A percentile compares a stretch with the other conserved stretches of the same genome.
Evolutionary conservation across 1,140 invertebrate species (phyloP).

Genomic region (Brachionus calyciflorus): DNA sequence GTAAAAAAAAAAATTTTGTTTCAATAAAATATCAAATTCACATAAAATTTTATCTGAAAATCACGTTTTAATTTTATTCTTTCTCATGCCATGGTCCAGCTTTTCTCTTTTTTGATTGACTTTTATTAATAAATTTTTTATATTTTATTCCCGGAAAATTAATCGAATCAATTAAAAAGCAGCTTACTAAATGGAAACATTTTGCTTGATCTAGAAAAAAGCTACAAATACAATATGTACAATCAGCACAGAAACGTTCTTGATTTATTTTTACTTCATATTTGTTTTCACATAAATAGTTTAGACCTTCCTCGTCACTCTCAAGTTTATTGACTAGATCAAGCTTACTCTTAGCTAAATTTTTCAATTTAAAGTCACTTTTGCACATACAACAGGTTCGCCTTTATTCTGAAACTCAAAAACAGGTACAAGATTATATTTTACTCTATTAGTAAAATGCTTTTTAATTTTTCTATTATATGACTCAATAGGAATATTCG

Average conservation of each 20-base stretch:
- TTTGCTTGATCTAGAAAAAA: background rate
- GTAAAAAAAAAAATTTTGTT: no score
- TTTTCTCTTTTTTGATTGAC: constrained; percentile 13
- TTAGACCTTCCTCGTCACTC: background rate
- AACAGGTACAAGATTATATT: no score
- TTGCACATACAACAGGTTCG: no score
- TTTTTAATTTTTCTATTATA: constrained; percentile 1
- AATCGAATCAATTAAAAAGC: background rate
- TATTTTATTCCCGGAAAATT: background rate
- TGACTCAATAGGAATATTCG: background rate
- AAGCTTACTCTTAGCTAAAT: background rate
- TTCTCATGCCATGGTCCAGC: background rate
- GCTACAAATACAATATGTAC: background rate
- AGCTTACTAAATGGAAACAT: constrained; percentile 11
- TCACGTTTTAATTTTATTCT: background rate
- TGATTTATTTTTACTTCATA: background rate
- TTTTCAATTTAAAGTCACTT: no score
- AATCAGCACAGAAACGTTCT: constrained; percentile 10
- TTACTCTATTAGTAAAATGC: background rate
- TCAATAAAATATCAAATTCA: no score
- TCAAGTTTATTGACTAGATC: background rate
- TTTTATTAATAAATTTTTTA: background rate
- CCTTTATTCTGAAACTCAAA: no score
- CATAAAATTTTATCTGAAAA: no score
- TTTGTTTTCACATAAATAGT: background rate